Evolutionary conservation across 2,888 invertebrate species (phyloP).

Genomic region (Frankliniella fusca): DNA sequence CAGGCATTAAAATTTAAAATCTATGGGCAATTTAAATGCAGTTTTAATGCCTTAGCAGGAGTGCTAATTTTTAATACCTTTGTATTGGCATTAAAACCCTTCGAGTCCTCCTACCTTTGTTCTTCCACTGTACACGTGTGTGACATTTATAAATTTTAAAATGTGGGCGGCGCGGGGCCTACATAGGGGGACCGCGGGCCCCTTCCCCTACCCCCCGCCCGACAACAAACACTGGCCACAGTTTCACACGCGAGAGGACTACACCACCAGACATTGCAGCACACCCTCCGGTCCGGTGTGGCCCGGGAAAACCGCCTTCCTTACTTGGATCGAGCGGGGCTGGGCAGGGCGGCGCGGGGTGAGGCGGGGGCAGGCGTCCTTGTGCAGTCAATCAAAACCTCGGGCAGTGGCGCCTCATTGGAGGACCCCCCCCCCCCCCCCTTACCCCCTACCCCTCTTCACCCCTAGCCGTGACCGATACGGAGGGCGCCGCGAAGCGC

Average conservation of each 20-base stretch:
- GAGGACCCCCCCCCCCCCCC: not conserved
- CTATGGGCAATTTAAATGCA: too few species aligned
- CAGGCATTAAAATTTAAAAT: too few species aligned
- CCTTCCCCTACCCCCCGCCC: not conserved
- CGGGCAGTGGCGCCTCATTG: not conserved
- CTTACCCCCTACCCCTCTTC: not conserved
- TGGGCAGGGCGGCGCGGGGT: not conserved
- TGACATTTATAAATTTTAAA: too few species aligned
- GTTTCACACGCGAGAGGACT: not conserved
- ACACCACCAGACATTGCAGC: not conserved
- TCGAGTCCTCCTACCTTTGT: too few species aligned
- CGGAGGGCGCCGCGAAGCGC: not conserved
- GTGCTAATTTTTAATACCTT: too few species aligned
- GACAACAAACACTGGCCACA: not conserved
- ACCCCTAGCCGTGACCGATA: not conserved
- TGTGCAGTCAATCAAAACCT: slow-evolving; percentile 4
- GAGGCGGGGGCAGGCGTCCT: not conserved
- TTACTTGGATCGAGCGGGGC: not conserved
- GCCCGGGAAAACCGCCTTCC: not conserved
- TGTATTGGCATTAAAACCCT: too few species aligned
- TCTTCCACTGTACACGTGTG: too few species aligned
- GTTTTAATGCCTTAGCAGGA: too few species aligned
- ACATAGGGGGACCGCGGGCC: too few species aligned
- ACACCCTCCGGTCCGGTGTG: not conserved
- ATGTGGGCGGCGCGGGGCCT: too few species aligned